Percentiles rank a stretch among this genome's conserved stretches.
These are phyloP conservation scores for Lissonota sp. DNA, from an alignment of 2,888 invertebrate species.

Conservation along the genomic window DNA sequence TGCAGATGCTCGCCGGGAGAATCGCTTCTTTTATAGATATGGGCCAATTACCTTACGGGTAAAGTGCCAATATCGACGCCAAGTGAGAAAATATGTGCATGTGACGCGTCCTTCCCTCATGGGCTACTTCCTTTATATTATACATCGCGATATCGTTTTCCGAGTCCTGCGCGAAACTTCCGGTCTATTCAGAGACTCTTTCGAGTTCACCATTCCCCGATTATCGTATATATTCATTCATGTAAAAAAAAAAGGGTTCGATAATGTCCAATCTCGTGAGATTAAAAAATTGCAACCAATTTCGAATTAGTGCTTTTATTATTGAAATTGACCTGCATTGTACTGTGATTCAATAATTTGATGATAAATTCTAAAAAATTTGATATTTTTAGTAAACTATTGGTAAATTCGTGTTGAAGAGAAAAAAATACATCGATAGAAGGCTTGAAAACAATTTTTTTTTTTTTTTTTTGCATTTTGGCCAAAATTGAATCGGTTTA, in stretches of 20 bases:
- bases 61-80: constrained; percentile 36
- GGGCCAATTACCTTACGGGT: constrained; percentile 40
- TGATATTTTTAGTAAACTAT: too few species aligned
- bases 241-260: neutral
- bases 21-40: constrained; percentile 47
- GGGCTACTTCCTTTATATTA: neutral
- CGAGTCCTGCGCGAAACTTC: neutral
- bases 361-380: too few species aligned
- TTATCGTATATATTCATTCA: constrained; percentile 4
- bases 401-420: too few species aligned
- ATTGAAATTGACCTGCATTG: too few species aligned
- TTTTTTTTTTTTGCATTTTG: too few species aligned
- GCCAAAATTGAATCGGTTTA: too few species aligned
- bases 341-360: too few species aligned
- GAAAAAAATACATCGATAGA: too few species aligned
- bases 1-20: constrained; percentile 25
- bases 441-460: too few species aligned
- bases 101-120: neutral
- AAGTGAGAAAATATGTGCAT: constrained; percentile 28
- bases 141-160: neutral
- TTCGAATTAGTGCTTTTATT: too few species aligned
- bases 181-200: neutral
- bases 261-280: neutral
- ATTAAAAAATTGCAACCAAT: too few species aligned
- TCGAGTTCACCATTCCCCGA: neutral